Conservation (phyloP, 2,113 vertebrate species). For the Pholis gunnellus region DNA sequence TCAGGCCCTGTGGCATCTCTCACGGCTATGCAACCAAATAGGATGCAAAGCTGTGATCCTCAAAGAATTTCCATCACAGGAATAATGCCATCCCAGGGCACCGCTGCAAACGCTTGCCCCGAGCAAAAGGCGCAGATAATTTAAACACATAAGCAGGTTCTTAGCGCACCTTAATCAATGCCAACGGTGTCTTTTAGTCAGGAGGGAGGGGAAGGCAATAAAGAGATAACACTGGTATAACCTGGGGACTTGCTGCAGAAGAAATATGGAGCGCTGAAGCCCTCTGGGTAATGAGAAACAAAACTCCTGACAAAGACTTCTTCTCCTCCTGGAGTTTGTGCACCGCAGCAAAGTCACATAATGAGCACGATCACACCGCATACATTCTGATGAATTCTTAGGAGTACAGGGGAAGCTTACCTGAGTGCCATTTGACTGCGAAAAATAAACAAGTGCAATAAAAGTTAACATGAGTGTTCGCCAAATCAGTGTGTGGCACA, state of each 20-base stretch:
- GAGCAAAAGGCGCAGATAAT: slow-evolving; percentile 84
- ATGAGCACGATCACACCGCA: slow-evolving; percentile 69
- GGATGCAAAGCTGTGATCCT: slow-evolving; percentile 87
- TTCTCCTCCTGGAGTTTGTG: slow-evolving; percentile 78
- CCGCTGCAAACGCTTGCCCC: slow-evolving; percentile 81
- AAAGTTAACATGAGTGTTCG: slow-evolving; percentile 33
- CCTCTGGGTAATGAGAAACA: slow-evolving; percentile 84
- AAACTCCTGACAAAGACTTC: slow-evolving; percentile 86
- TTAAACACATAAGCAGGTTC: slow-evolving; percentile 89
- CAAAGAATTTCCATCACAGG: slow-evolving; percentile 85
- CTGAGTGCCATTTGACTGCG: slow-evolving; percentile 34
- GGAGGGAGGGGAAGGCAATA: slow-evolving; percentile 78
- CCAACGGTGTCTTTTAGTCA: slow-evolving; percentile 80
- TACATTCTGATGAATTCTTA: slow-evolving; percentile 51
- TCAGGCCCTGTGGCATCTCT: slow-evolving; percentile 80
- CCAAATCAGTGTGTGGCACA: slow-evolving; percentile 37
- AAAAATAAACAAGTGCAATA: slow-evolving; percentile 56
- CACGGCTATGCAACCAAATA: slow-evolving; percentile 82
- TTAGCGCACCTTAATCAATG: slow-evolving; percentile 86
- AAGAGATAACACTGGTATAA: slow-evolving; percentile 83
- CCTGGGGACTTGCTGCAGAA: slow-evolving; percentile 82
- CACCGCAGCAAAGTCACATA: slow-evolving; percentile 73
- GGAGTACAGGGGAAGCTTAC: slow-evolving; percentile 39
- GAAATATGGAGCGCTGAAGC: slow-evolving; percentile 77
- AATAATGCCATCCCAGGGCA: slow-evolving; percentile 84